A percentile compares a stretch with the other conserved stretches of the same genome.
Conservation (phyloP, 2,888 invertebrate genomes). For the Malthinus seriepunctatus region DNA sequence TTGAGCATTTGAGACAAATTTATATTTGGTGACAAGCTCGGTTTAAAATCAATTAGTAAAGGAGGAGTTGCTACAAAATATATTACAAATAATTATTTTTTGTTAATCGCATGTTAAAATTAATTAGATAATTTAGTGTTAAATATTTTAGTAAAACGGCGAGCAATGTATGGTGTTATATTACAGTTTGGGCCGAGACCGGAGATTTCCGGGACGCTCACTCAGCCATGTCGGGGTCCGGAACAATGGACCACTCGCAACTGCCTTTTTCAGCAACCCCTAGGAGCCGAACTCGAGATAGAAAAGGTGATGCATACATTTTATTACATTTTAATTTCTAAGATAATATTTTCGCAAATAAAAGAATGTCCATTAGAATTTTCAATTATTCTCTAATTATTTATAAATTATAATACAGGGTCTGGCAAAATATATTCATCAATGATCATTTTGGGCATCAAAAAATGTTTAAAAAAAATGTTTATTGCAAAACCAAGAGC, state of each 20-base stretch:
- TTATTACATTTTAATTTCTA: slow-evolving; percentile 1
- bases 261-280: slow-evolving; percentile 64
- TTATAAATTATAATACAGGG: too few relatives aligned
- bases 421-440: too few relatives aligned
- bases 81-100: neutral
- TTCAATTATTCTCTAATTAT: too few relatives aligned
- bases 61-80: slow-evolving; percentile 14
- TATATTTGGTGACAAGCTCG: slow-evolving; percentile 24
- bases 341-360: too few relatives aligned
- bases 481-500: too few relatives aligned
- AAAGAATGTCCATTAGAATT: too few relatives aligned
- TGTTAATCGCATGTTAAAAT: neutral
- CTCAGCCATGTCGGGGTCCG: slow-evolving; percentile 63
- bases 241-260: slow-evolving; percentile 67
- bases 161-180: slow-evolving; percentile 47
- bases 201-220: slow-evolving; percentile 87
- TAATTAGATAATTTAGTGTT: slow-evolving; percentile 1
- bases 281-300: slow-evolving; percentile 60
- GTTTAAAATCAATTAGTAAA: slow-evolving; percentile 36
- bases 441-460: too few relatives aligned
- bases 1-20: slow-evolving; percentile 42
- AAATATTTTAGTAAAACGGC: slow-evolving; percentile 27
- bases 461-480: too few relatives aligned
- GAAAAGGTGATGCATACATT: slow-evolving; percentile 60
- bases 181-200: slow-evolving; percentile 88